A percentile compares a stretch with the other conserved stretches of the same genome.
These are phyloP conservation scores for Neotoxoptera formosana DNA, from an alignment of 1,140 invertebrate genomes.

Conservation along the genomic window DNA sequence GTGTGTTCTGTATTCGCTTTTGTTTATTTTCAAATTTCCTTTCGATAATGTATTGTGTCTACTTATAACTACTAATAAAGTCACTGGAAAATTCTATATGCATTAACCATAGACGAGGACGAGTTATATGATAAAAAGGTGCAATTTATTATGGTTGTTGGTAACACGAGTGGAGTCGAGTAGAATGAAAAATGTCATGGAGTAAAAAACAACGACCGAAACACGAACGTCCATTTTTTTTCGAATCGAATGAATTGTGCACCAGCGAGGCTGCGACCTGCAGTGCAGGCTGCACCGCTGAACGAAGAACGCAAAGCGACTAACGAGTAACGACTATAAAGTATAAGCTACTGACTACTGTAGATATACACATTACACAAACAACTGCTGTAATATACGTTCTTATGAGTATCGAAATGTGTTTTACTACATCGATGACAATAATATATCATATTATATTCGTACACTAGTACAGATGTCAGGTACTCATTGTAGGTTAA, in stretches of 20 bases:
- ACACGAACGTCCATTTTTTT: neutral
- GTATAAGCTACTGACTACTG: too few relatives aligned
- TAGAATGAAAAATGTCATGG: slow-evolving; percentile 31
- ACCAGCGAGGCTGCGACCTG: too few relatives aligned
- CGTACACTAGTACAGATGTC: too few relatives aligned
- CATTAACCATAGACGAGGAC: neutral
- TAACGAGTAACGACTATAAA: neutral
- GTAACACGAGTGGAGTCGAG: neutral
- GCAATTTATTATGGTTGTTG: neutral
- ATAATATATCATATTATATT: neutral
- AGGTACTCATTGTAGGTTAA: too few relatives aligned
- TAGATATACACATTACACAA: neutral
- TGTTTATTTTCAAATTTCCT: neutral
- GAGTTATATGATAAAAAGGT: neutral
- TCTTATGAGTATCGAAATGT: neutral
- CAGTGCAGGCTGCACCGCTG: neutral
- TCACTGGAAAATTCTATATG: neutral
- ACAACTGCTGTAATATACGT: neutral
- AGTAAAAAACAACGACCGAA: neutral
- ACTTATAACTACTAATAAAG: neutral
- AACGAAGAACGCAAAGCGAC: neutral
- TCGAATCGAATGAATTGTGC: neutral
- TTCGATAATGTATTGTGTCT: neutral
- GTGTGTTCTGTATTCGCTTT: neutral
- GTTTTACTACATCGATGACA: neutral